Base-by-base conservation (phyloP, 2,888 invertebrate genomes). In the Chironomus riparius region DNA sequence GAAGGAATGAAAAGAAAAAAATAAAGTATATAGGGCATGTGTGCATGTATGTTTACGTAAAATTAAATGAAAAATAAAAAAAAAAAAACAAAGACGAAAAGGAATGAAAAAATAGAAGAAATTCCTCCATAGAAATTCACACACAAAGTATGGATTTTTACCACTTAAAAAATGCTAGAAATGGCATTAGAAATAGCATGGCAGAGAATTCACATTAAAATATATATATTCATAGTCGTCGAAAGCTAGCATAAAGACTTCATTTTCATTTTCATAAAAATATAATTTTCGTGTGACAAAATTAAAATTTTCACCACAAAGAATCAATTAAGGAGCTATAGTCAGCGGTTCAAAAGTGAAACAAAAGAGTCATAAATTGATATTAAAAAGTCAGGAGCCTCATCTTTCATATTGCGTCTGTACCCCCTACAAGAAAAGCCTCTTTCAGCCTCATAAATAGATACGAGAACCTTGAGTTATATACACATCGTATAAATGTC, bases 31-130 rank as follows among this genome's bases (percentile, higher is more conserved):
- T 74, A 74, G 74, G 74, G 74, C 72, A 72, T 72, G 72, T 38
- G 38, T 71, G 71, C 62, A 74, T 74, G 47, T 65, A 65, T 65
- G 65, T 74, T 68, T 68, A 65, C 74, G 48, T 74, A 74, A 68
- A 68, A 15, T 38, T 38, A 38, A 38, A 38, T 38, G 38, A 38
- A 38, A 10, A 38, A n/a, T n/a, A n/a, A n/a, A n/a, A n/a, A n/a
- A n/a, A n/a, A n/a, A n/a, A n/a, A n/a, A n/a, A n/a, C n/a, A n/a
- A n/a, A n/a, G n/a, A n/a, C n/a, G 6, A 38, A 38, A 38, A 38
- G 5, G 5, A 28, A 68, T 24, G 4, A 70, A 24, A 65, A 21
- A 65, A 24, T 4, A 24, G 24, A 65, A 65, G 24, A 21, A 24
- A 24, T 65, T 65, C 65, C 13, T 65, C 15, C 56, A 56, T 56